Evolutionary conservation across 2,888 invertebrate species (phyloP), one percentile per base, ranked within the genome.

Genomic region (Agrilus cyanescens): DNA sequence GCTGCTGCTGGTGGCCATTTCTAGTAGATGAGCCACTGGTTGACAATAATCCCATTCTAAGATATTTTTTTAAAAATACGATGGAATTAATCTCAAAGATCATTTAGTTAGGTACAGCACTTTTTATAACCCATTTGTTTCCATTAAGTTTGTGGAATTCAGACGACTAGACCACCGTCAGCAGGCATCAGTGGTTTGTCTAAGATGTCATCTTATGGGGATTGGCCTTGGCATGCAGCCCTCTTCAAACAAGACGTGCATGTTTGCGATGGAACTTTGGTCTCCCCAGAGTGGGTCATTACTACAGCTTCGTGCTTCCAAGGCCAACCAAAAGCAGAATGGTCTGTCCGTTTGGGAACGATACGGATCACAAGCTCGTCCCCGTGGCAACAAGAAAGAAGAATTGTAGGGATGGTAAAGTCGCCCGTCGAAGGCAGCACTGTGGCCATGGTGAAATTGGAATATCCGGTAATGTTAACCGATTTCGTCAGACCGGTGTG

Each of bases 221-320:
- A 89, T 62, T 89, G 90, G 90, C 91, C 91, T n/a, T 91, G 91
- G 90, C 82, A 88, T 60, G 85, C 82, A 13, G 82, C 85, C 2
- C 70, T 93, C 3, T 78, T 85, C 57, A 81, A 88, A 54, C 80
- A 88, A 57, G 83, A 87, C 51, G 80, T 83, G 32, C 90, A 91
- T 61, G 84, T 87, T 5, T 93, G 91, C 61, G 91, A 93, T 62
- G 90, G 85, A 2, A 85, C 87, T 1, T 72, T 93, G 32, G 74
- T 90, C 35, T 82, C 86, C 25, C 72, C 80, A 4, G 78, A 81
- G 45, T 91, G 91, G 90, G 75, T 93, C 8, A 70, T 89, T 32
- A 89, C 90, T 18, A 86, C 90, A 0, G 82, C 86, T 8, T 85
- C 87, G 4, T 93, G 91, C 59, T 91, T 91, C 62, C 64, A 78